Evolutionary conservation across 1,140 invertebrate species (phyloP).

Genomic region (Caenorhabditis brenneri): DNA sequence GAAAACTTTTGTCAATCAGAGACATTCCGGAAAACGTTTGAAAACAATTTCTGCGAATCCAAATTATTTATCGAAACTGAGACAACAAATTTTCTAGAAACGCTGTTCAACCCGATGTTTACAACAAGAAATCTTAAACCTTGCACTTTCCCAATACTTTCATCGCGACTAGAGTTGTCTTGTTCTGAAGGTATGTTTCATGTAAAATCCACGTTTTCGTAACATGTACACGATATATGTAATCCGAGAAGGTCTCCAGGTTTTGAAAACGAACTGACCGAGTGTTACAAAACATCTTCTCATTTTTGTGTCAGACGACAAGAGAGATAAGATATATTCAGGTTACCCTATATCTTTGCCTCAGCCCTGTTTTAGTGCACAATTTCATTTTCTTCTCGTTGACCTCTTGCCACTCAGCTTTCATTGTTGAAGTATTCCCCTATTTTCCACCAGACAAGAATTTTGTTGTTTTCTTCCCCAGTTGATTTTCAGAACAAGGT

Average conservation of each 20-base stretch:
- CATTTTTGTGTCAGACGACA: slow-evolving; percentile 36
- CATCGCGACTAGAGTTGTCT: neutral
- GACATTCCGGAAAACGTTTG: too few species aligned
- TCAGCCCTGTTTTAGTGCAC: slow-evolving; percentile 24
- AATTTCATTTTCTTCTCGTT: neutral
- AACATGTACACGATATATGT: slow-evolving; percentile 37
- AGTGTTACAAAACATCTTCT: slow-evolving; percentile 41
- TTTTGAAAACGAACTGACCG: slow-evolving; percentile 28
- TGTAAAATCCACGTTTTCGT: slow-evolving; percentile 37
- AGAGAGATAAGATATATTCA: neutral
- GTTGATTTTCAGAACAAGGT: neutral
- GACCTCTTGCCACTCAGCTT: slow-evolving; percentile 21
- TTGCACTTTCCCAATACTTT: neutral
- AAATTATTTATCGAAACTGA: too few species aligned
- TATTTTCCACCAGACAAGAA: neutral
- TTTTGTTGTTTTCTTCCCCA: neutral
- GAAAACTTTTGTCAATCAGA: too few species aligned
- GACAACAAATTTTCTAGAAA: too few species aligned
- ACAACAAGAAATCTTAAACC: too few species aligned
- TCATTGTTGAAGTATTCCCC: neutral
- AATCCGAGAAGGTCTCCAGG: slow-evolving; percentile 6
- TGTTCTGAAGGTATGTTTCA: neutral
- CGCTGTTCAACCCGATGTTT: too few species aligned
- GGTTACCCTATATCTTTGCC: neutral
- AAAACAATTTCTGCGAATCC: too few species aligned